These are phyloP conservation scores for Apomyelois bistriatella DNA, from an alignment of 2,888 invertebrate species.

Conservation along the genomic window DNA sequence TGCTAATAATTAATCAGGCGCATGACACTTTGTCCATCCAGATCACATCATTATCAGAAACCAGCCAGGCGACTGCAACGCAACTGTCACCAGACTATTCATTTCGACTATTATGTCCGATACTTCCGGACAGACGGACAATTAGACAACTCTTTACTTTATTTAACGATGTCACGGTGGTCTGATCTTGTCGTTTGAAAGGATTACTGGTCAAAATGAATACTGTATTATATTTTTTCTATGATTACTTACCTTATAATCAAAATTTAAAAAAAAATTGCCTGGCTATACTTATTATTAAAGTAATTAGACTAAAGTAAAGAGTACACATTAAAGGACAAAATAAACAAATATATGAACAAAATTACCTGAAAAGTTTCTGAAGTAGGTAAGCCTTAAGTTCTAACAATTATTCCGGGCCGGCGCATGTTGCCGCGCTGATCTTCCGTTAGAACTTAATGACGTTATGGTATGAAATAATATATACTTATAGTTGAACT, in stretches of 20 bases:
- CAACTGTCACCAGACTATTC: slow-evolving; percentile 32
- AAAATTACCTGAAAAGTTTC: no score
- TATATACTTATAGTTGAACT: no score
- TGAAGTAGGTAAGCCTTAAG: no score
- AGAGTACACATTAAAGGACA: no score
- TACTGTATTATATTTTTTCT: background rate
- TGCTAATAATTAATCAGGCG: no score
- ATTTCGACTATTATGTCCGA: slow-evolving; percentile 24
- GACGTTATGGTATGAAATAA: no score
- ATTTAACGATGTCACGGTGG: slow-evolving; percentile 37
- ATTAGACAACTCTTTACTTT: slow-evolving; percentile 30
- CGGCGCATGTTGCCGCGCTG: no score
- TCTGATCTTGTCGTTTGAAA: slow-evolving; percentile 23
- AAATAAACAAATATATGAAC: no score
- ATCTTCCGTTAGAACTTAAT: no score
- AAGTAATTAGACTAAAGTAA: background rate
- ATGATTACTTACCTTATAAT: no score
- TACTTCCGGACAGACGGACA: slow-evolving; percentile 30
- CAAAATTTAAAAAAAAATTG: background rate
- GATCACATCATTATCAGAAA: slow-evolving; percentile 14
- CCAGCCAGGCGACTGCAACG: slow-evolving; percentile 22
- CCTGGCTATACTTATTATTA: background rate
- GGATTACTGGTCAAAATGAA: slow-evolving; percentile 2
- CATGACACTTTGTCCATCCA: slow-evolving; percentile 22
- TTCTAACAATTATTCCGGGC: no score